Percentiles rank a stretch among this genome's conserved stretches.
Evolutionary conservation across 2,113 vertebrate genomes (phyloP).

Genomic region (Calyptommatus sinebrachiatus): DNA sequence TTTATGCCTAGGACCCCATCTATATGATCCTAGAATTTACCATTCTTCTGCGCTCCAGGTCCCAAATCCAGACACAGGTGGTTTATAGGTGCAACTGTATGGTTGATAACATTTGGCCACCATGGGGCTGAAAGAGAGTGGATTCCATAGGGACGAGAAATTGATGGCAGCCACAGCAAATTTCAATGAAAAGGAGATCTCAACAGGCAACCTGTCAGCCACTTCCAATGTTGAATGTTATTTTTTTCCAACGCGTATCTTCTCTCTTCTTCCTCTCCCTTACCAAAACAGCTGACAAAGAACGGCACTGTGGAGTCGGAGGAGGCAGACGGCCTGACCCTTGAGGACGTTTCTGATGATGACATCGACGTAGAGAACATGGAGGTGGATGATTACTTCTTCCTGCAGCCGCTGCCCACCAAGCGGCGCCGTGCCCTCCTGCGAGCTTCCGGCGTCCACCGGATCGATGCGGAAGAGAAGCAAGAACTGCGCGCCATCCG

Average conservation of each 20-base stretch:
- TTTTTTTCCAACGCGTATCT: neutral
- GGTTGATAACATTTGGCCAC: neutral
- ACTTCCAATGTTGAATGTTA: neutral
- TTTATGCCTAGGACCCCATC: too few relatives aligned
- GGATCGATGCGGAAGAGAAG: conserved; percentile 94
- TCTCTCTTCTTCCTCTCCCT: conserved; percentile 17
- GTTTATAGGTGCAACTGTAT: neutral
- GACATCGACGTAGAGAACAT: conserved; percentile 92
- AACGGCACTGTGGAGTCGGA: conserved; percentile 91
- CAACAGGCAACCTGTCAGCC: neutral
- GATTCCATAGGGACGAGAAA: neutral
- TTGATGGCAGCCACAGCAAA: neutral
- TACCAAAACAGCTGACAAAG: conserved; percentile 84
- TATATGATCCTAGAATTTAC: neutral
- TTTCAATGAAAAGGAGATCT: neutral
- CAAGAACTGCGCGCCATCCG: conserved; percentile 91
- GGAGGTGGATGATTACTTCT: conserved; percentile 96
- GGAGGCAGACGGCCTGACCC: conserved; percentile 87
- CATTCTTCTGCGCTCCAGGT: neutral
- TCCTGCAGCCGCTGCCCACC: conserved; percentile 94
- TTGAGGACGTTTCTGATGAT: conserved; percentile 93
- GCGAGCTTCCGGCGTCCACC: conserved; percentile 87
- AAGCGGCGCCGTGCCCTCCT: conserved; percentile 90
- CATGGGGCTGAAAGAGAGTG: neutral
- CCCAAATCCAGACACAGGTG: neutral